A percentile compares a stretch with the other conserved stretches of the same genome.
Conservation (phyloP, 2,113 vertebrate species). For the Thalassarche chlororhynchos region DNA sequence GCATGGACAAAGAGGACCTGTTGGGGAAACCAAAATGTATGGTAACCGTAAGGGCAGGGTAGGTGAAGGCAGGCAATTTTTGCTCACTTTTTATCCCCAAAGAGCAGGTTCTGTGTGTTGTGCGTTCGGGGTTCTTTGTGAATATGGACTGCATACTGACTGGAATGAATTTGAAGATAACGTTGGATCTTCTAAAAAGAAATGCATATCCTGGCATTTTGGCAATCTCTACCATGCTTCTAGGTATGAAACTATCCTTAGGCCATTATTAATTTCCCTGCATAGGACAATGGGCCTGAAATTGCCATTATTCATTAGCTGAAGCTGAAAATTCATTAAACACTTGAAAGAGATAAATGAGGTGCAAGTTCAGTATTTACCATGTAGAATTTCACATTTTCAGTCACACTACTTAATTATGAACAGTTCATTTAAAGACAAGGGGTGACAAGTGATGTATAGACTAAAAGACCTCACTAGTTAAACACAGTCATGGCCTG, state of each 20-base stretch:
- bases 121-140: background rate
- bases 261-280: background rate
- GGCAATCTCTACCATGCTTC: background rate
- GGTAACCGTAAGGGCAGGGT: background rate
- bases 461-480: background rate
- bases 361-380: constrained; percentile 5
- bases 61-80: background rate
- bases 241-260: background rate
- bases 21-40: background rate
- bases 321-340: constrained; percentile 46
- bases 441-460: background rate
- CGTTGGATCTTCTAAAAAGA: background rate
- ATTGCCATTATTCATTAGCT: constrained; percentile 19
- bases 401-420: background rate
- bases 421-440: constrained; percentile 22
- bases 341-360: constrained; percentile 46
- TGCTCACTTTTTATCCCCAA: background rate
- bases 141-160: background rate
- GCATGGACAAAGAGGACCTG: background rate
- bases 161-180: background rate
- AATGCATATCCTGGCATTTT: background rate
- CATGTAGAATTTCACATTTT: constrained; percentile 22
- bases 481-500: background rate
- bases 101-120: background rate
- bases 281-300: background rate